A percentile compares a stretch with the other conserved stretches of the same genome.
phyloP scores from a whole-genome alignment of 2,797 vertebrate species.

The Tangara arthus region DNA sequence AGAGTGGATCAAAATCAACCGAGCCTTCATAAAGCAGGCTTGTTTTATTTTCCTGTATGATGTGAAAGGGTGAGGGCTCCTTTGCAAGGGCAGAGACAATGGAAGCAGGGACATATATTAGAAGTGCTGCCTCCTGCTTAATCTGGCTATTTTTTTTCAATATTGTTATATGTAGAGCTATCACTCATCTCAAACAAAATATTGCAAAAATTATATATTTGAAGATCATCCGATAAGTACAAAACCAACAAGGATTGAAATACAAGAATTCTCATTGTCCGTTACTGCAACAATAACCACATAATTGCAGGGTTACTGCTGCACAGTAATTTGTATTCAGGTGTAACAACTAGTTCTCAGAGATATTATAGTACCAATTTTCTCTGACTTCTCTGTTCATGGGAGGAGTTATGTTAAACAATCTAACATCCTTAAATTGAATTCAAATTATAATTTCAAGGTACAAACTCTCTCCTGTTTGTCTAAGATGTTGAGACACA shows the following conservation, averaged over 20 bases:
- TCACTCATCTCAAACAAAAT: not conserved
- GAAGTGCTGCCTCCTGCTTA: not conserved
- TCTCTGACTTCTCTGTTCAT: not conserved
- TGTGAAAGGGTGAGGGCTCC: not conserved
- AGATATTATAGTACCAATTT: not conserved
- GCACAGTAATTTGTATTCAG: constrained; percentile 7
- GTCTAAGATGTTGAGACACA: not conserved
- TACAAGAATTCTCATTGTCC: not conserved
- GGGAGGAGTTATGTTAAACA: not conserved
- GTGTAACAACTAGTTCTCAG: not conserved
- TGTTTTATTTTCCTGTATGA: not conserved
- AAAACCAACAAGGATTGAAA: not conserved
- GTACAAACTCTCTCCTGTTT: not conserved
- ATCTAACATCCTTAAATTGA: constrained; percentile 1
- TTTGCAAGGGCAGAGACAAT: not conserved
- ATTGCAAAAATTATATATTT: not conserved
- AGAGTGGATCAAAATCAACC: not conserved
- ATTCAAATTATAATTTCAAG: not conserved
- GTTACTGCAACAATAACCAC: not conserved
- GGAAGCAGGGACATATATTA: not conserved
- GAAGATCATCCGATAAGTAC: not conserved
- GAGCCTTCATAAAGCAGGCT: not conserved
- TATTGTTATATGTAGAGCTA: not conserved
- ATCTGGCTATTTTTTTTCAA: not conserved
- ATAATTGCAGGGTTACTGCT: not conserved